Conservation (phyloP, 2,888 invertebrate genomes). For the Cataglyphis livida region DNA sequence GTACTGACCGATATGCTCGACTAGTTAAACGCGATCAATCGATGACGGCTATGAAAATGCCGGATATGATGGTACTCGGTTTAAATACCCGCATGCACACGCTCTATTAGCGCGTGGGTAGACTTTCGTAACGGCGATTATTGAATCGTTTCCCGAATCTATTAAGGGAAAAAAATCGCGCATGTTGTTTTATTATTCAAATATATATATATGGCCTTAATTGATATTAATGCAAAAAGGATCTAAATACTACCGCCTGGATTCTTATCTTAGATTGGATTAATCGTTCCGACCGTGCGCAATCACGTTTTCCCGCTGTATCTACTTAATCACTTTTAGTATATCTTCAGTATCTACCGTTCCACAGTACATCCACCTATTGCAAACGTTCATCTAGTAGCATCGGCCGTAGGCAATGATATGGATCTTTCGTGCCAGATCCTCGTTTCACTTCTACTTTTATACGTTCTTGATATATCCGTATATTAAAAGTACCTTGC, state of each 20-base stretch:
- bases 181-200: not conserved
- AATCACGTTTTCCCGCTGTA: slow-evolving; percentile 13
- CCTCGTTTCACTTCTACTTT: slow-evolving; percentile 46
- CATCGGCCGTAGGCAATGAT: slow-evolving; percentile 47
- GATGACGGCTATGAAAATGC: slow-evolving; percentile 43
- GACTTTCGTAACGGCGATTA: slow-evolving; percentile 29
- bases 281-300: slow-evolving; percentile 16
- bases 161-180: not conserved
- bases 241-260: not conserved
- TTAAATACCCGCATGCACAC: slow-evolving; percentile 52
- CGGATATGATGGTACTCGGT: slow-evolving; percentile 59
- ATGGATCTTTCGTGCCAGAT: slow-evolving; percentile 43
- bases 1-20: slow-evolving; percentile 31
- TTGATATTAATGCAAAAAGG: slow-evolving; percentile 16
- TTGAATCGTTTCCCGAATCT: not conserved
- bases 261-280: slow-evolving; percentile 20
- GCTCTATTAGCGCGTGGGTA: slow-evolving; percentile 26
- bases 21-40: slow-evolving; percentile 45
- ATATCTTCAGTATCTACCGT: slow-evolving; percentile 40
- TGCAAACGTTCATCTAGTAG: slow-evolving; percentile 46
- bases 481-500: not conserved
- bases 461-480: slow-evolving; percentile 22
- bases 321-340: slow-evolving; percentile 46
- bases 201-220: slow-evolving; percentile 5
- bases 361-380: slow-evolving; percentile 37